Evolutionary conservation across 2,797 vertebrate species (phyloP).

Genomic region (Neosilurus hyrtlii): DNA sequence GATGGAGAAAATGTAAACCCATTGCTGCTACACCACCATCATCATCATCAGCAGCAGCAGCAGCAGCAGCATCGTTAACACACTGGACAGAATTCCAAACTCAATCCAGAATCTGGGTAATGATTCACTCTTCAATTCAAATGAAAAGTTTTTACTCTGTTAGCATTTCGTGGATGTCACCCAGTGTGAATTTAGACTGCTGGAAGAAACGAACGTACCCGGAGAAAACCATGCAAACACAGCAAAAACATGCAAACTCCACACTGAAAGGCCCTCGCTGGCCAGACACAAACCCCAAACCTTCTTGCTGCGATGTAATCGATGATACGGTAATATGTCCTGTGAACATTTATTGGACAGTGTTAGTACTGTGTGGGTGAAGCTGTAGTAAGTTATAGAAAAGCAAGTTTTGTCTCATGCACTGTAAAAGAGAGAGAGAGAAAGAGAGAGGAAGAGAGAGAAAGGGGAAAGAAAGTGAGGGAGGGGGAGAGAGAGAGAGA

Average conservation of each 20-base stretch:
- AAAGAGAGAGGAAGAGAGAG: too few species aligned
- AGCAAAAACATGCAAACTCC: too few species aligned
- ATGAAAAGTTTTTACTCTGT: not conserved
- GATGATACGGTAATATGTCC: not conserved
- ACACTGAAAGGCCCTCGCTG: too few species aligned
- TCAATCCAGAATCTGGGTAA: not conserved
- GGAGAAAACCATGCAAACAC: too few species aligned
- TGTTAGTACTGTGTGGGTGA: not conserved
- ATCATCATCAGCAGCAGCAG: not conserved
- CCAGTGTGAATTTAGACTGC: too few species aligned
- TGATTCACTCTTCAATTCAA: not conserved
- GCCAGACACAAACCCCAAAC: too few species aligned
- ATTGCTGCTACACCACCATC: not conserved
- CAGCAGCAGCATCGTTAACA: too few species aligned
- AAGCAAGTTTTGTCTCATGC: not conserved
- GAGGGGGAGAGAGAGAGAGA: too few species aligned
- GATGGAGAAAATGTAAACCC: constrained; percentile 9
- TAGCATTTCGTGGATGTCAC: not conserved
- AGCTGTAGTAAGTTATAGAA: not conserved
- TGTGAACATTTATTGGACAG: not conserved
- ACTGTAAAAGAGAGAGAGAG: not conserved
- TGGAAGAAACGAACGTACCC: too few species aligned
- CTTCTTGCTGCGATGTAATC: not conserved
- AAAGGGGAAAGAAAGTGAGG: too few species aligned
- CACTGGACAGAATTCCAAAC: not conserved